These are phyloP conservation scores for Halictus ligatus DNA, from an alignment of 2,888 invertebrate genomes.

Conservation along the genomic window DNA sequence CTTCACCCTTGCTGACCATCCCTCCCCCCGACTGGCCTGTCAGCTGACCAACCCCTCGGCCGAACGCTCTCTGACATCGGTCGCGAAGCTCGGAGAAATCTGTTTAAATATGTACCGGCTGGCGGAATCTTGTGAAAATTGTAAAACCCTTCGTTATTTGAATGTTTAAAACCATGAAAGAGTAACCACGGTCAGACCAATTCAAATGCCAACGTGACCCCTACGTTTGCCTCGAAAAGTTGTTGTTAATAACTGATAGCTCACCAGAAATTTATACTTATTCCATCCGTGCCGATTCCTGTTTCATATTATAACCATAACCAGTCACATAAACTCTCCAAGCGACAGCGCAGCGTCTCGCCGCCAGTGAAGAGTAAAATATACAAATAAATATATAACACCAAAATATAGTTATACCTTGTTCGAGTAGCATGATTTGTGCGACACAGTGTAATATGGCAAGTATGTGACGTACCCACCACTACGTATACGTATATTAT, in stretches of 20 bases:
- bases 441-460: no score
- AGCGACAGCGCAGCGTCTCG: no score
- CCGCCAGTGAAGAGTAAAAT: no score
- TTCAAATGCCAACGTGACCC: background rate
- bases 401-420: no score
- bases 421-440: no score
- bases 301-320: no score
- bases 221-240: background rate
- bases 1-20: constrained; percentile 57
- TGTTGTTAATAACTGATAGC: background rate
- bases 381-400: no score
- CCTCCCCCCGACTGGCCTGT: constrained; percentile 74
- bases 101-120: constrained; percentile 62
- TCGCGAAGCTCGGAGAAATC: constrained; percentile 46
- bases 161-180: no score
- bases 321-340: no score
- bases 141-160: background rate
- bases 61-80: constrained; percentile 48
- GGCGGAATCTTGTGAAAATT: background rate
- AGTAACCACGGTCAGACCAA: background rate
- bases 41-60: constrained; percentile 75
- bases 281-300: background rate
- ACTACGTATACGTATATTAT: no score
- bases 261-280: background rate
- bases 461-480: no score